Evolutionary conservation across 2,113 vertebrate species (phyloP).

Genomic region (Ibidorhyncha struthersii): DNA sequence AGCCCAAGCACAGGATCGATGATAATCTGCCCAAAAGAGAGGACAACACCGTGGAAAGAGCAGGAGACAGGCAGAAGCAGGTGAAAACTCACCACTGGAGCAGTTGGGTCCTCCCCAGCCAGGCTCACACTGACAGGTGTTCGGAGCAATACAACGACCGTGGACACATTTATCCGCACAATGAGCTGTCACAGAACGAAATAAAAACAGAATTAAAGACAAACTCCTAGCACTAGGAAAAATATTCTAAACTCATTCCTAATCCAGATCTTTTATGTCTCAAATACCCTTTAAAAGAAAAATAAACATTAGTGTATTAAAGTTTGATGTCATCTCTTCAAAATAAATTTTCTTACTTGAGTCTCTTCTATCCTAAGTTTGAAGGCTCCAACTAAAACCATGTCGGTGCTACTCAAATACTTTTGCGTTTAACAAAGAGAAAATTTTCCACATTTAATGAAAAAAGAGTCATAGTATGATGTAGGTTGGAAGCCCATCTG

Average conservation of each 20-base stretch:
- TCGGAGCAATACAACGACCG: slow-evolving; percentile 93
- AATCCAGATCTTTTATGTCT: slow-evolving; percentile 30
- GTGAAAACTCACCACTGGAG: slow-evolving; percentile 96
- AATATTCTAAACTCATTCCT: background rate
- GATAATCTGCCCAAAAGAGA: slow-evolving; percentile 6
- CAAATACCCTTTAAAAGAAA: slow-evolving; percentile 52
- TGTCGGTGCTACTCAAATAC: background rate
- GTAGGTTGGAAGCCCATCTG: background rate
- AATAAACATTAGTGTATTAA: background rate
- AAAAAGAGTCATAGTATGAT: background rate
- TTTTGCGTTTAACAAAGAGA: background rate
- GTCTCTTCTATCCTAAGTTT: background rate
- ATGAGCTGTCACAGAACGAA: slow-evolving; percentile 83
- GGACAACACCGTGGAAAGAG: background rate
- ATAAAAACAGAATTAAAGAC: slow-evolving; percentile 60
- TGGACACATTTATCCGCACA: slow-evolving; percentile 96
- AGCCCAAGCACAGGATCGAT: background rate
- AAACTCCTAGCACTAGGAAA: background rate
- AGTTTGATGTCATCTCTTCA: background rate
- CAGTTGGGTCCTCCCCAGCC: slow-evolving; percentile 98
- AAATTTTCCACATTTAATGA: background rate
- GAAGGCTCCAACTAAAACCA: background rate
- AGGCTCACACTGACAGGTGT: slow-evolving; percentile 99
- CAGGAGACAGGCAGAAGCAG: slow-evolving; percentile 78
- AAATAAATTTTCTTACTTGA: background rate